These are phyloP conservation scores for Helarctos malayanus DNA, from an alignment of 2,797 vertebrate genomes.

Conservation along the genomic window DNA sequence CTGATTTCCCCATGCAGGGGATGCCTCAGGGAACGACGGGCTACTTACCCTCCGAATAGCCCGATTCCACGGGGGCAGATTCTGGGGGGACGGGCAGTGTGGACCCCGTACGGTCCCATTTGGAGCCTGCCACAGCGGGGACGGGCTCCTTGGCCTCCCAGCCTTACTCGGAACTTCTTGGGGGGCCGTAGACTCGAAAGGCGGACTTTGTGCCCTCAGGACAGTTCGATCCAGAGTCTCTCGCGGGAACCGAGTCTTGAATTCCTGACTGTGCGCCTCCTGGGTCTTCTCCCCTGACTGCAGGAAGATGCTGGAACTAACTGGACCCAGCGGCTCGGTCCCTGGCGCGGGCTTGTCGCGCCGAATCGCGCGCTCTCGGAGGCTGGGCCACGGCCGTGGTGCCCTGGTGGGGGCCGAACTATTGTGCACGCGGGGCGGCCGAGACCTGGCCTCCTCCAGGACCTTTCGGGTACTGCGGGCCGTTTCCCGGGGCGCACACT, in stretches of 20 bases:
- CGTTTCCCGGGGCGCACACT: background rate
- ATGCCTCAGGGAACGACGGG: conserved; percentile 26
- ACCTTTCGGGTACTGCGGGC: background rate
- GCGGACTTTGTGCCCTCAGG: background rate
- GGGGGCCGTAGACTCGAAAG: background rate
- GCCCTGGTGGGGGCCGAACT: conserved; percentile 75
- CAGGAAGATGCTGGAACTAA: conserved; percentile 84
- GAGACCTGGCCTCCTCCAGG: conserved; percentile 53
- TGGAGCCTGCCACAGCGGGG: conserved; percentile 46
- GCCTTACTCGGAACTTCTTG: background rate
- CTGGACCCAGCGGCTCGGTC: conserved; percentile 80
- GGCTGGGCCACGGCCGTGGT: conserved; percentile 88
- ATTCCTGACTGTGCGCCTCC: conserved; percentile 15
- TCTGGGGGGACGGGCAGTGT: conserved; percentile 5
- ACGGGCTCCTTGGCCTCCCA: conserved; percentile 10
- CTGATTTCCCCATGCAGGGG: conserved; percentile 20
- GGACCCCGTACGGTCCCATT: background rate
- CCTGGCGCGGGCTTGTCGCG: conserved; percentile 76
- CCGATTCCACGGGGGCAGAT: background rate
- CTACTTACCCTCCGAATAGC: background rate
- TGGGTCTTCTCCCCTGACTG: conserved; percentile 75
- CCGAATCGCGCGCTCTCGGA: conserved; percentile 88
- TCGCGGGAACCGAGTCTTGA: background rate
- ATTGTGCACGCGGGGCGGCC: conserved; percentile 30
- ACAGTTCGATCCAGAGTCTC: background rate